Evolutionary conservation across 2,113 vertebrate genomes (phyloP).

Genomic region (Callipepla californica): DNA sequence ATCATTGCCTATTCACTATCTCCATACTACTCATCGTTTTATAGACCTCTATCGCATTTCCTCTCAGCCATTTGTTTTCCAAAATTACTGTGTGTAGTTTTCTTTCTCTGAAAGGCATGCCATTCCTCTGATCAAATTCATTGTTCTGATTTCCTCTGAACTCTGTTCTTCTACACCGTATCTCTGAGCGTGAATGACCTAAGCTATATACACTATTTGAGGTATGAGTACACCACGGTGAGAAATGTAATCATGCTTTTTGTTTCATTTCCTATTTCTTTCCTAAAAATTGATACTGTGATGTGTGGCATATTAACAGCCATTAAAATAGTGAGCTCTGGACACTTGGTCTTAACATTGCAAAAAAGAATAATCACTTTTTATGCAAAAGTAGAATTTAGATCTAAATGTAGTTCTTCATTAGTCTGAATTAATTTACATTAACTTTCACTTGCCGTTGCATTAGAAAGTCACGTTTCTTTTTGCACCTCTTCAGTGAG

Average conservation of each 20-base stretch:
- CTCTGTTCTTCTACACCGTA: not conserved
- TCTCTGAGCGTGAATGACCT: not conserved
- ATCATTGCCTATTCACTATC: slow-evolving; percentile 70
- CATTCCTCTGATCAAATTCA: not conserved
- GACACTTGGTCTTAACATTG: not conserved
- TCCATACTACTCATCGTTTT: slow-evolving; percentile 19
- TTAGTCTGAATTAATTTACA: not conserved
- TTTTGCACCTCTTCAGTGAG: not conserved
- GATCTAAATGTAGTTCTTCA: not conserved
- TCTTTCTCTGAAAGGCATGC: not conserved
- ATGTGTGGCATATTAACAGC: not conserved
- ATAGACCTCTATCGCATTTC: slow-evolving; percentile 49
- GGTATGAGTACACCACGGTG: not conserved
- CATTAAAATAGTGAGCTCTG: not conserved
- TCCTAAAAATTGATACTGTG: not conserved
- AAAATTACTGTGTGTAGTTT: not conserved
- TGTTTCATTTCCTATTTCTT: not conserved
- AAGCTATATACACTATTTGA: not conserved
- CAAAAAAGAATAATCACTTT: not conserved
- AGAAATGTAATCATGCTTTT: not conserved
- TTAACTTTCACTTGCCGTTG: not conserved
- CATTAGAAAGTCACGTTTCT: not conserved
- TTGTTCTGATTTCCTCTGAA: not conserved
- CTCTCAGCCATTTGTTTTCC: slow-evolving; percentile 30
- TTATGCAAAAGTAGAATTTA: not conserved